Evolutionary conservation across 2,888 invertebrate genomes (phyloP), one percentile per base, ranked within the genome.

Genomic region (Acanthosepion pharaonis): DNA sequence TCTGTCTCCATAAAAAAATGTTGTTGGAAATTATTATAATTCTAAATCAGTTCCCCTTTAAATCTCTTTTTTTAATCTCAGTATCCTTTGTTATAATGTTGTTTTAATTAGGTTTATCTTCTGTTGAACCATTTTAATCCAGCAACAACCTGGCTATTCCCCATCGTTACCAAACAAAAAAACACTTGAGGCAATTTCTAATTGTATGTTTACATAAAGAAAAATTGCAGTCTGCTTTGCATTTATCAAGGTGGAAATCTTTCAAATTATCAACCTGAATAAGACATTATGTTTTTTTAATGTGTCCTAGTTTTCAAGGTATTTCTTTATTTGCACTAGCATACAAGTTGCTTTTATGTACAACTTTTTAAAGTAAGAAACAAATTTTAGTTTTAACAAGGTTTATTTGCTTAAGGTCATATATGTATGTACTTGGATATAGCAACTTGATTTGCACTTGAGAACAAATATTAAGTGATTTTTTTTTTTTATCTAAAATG

Each of bases 191-290:
- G 78, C 78, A 33, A 78, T 78, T 78, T 33, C 8, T 78, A 78
- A 78, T 78, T 78, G 78, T 33, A 78, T 78, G n/a, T 78, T 78
- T 78, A 78, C 78, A 78, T 78, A 78, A 78, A 78, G 78, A 78
- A 78, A 78, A n/a, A n/a, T 78, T n/a, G n/a, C n/a, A 78, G 33
- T 78, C 78, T 78, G 78, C 0, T 78, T 78, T n/a, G n/a, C 33
- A 18, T 78, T 78, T n/a, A 78, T 78, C n/a, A 78, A 78, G n/a
- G 78, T 78, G 33, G n/a, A 78, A 78, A 78, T 78, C 11, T 78
- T 78, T n/a, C 15, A 78, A 78, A 78, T 78, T 78, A 78, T 78
- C n/a, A 78, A n/a, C 15, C 78, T 78, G 78, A 78, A 78, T 78
- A 33, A n/a, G 33, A 78, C 9, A n/a, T 5, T 28, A 28, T 78